Conservation (phyloP, 2,888 invertebrate genomes). For the Falcaria lacertinaria region DNA sequence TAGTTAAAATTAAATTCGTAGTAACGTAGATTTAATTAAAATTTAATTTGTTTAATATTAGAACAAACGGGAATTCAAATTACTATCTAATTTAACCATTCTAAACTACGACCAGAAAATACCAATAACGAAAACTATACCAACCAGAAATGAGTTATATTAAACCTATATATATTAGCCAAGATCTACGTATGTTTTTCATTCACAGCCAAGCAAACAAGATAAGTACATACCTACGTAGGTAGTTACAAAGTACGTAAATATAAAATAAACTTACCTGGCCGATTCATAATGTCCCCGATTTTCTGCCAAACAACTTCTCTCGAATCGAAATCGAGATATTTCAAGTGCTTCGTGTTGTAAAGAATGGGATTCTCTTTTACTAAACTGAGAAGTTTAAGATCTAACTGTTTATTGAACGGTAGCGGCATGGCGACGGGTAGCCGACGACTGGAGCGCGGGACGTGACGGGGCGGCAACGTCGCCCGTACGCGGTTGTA, state of each 20-base stretch:
- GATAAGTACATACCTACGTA: background rate
- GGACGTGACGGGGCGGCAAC: constrained; percentile 40
- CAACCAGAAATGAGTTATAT: too few species aligned
- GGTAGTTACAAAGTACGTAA: background rate
- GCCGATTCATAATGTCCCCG: constrained; percentile 51
- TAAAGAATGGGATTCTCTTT: constrained; percentile 55
- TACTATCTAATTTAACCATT: too few species aligned
- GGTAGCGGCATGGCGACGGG: constrained; percentile 49
- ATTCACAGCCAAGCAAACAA: too few species aligned
- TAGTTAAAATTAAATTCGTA: too few species aligned
- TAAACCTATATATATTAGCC: too few species aligned
- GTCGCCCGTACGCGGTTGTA: constrained; percentile 23
- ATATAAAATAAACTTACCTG: constrained; percentile 42
- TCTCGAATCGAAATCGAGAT: constrained; percentile 50
- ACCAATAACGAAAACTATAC: too few species aligned
- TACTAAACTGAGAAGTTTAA: constrained; percentile 51
- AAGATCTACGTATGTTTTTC: too few species aligned
- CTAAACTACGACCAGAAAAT: too few species aligned
- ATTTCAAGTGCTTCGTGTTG: constrained; percentile 52
- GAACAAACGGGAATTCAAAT: too few species aligned
- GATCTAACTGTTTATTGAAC: constrained; percentile 51
- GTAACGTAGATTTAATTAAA: too few species aligned
- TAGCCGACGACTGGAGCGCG: constrained; percentile 16
- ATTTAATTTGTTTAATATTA: too few species aligned
- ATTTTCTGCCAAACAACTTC: constrained; percentile 69